Evolutionary conservation across 2,797 vertebrate species (phyloP), one percentile per base, ranked within the genome.

Genomic region (Scolopax bukidnonensis): DNA sequence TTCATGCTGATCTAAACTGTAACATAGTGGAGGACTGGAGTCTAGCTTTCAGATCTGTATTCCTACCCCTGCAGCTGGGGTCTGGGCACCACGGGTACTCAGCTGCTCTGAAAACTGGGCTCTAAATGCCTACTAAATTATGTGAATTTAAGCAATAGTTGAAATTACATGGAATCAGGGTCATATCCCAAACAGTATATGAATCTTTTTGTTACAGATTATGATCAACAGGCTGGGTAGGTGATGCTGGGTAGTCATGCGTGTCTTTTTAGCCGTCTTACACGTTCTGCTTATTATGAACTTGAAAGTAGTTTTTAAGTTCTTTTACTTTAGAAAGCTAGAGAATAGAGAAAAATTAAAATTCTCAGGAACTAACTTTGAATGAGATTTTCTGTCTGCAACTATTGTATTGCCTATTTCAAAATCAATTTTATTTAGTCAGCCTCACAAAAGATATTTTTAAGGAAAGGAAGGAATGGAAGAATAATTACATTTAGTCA

Each of bases 401-500:
- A 11, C 19, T 73, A 6, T 48, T 82, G 3, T 56, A 53, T 60
- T 93, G 48, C 27, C 12, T 8, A n/a, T 82, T 48, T 82, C 4
- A 8, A 65, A 86, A 30, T 73, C 20, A 50, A 54, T 90, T 93
- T 59, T 79, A 73, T 56, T 84, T 89, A 59, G 59, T 54, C 36
- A 30, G 79, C 43, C 20, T 88, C 53, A 64, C 41, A 77, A 68
- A 70, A 74, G 11, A 59, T 5, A 0, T 64, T 82, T 91, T 89
- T 50, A 84, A 89, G 77, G 51, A 60, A 59, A 93, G 53, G 75
- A 96, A 79, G 17, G 65, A 78, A 79, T 84, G 63, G 60, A 68
- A 94, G 78, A 93, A 30, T 87, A 79, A 93, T 94, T 78, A 73
- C 76, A 85, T 70, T 87, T 89, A 86, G 84, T 74, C 20, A 18